Base-by-base conservation (phyloP, 2,888 invertebrate species). In the Tiphia femorata region DNA sequence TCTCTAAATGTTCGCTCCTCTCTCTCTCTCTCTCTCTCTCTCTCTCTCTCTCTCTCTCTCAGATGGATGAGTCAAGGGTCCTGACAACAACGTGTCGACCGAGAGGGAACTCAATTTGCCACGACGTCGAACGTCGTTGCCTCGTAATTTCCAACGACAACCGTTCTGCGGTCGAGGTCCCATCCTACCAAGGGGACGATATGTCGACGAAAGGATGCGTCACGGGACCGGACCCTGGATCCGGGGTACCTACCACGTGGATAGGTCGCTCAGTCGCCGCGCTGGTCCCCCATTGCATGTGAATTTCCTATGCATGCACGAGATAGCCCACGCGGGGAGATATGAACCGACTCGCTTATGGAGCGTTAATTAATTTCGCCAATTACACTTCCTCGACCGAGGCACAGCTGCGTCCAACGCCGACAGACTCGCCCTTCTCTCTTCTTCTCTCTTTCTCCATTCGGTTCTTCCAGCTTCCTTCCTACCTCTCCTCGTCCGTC, bases 301-400 rank as follows among this genome's bases (percentile, higher is more conserved):
- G 55, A 54, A 58, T 51, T 53, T 50, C 43, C 56, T 50, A 40
- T n/a, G n/a, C n/a, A n/a, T 43, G 23, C 47, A 33, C 37, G 51
- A 58, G 54, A 57, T 57, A 62, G 59, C 62, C 21, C 30, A 35
- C 38, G 33, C 40, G 19, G 6, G 47, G 35, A 46, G 1, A 14
- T 27, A 23, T 46, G 35, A 16, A 27, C 19, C 35, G 33, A 35
- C 44, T 52, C 68, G 68, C 71, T 72, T 73, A 70, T 64, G 59
- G 67, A 64, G 65, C 63, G 65, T 73, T 74, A 74, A 74, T 74
- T 74, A 74, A 74, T 74, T 73, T 74, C 70, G 62, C 64, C 72
- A 71, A 67, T 74, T 74, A 74, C 64, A 70, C 55, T 62, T 43
- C 59, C 63, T 27, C 27, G 25, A 10, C 27, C 3, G n/a, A n/a